phyloP scores from a whole-genome alignment of 2,113 vertebrate species.

The Nycticorax nycticorax region DNA sequence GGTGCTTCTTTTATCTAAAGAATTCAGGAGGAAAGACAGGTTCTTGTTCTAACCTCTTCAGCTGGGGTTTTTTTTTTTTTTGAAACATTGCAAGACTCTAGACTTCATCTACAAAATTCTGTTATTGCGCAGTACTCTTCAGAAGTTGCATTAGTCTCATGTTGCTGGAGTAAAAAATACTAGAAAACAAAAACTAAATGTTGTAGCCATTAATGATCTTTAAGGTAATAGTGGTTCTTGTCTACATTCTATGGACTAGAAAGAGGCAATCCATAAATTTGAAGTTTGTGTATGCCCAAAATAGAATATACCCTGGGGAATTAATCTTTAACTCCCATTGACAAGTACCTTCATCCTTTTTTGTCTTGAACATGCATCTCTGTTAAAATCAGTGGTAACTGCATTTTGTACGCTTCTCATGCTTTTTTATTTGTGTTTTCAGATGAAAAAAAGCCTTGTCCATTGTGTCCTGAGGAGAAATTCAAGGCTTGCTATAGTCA shows the following conservation, averaged over 20 bases:
- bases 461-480: conserved; percentile 91
- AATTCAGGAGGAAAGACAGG: neutral
- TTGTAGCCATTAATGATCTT: neutral
- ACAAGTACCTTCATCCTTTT: neutral
- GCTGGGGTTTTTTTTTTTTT: neutral
- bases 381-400: neutral
- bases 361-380: neutral
- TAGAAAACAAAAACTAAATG: neutral
- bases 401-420: neutral
- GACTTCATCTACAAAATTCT: neutral
- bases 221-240: neutral
- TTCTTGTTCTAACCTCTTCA: neutral
- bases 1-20: neutral
- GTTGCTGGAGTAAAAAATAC: neutral
- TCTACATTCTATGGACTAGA: neutral
- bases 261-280: neutral
- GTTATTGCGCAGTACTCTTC: neutral
- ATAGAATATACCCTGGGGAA: neutral
- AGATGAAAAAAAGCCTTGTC: conserved; percentile 89
- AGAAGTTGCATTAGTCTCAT: neutral
- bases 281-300: neutral
- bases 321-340: fast-evolving
- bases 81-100: neutral
- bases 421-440: conserved; percentile 1
- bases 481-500: conserved; percentile 90